A percentile compares a stretch with the other conserved stretches of the same genome.
Conservation (phyloP, 2,797 vertebrate genomes). For the Fundulus diaphanus region DNA sequence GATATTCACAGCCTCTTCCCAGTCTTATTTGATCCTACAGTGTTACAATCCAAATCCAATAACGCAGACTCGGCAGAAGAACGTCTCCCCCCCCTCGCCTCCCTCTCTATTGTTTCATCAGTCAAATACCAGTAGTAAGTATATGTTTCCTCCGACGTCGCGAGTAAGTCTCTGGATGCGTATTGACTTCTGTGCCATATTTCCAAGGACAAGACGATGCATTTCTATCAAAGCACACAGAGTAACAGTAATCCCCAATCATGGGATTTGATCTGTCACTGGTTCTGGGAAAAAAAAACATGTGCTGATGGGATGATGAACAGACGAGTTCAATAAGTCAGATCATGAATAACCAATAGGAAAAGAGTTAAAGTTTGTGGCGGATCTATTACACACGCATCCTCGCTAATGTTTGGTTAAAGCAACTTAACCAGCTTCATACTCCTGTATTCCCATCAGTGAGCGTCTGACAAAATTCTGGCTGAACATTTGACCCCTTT, state of each 20-base stretch:
- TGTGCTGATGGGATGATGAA: neutral
- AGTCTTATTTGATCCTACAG: constrained; percentile 70
- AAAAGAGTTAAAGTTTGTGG: neutral
- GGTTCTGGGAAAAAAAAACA: neutral
- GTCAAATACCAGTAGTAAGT: constrained; percentile 53
- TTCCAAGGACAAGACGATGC: constrained; percentile 70
- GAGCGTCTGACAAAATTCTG: neutral
- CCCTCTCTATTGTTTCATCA: constrained; percentile 70
- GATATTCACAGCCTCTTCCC: constrained; percentile 69
- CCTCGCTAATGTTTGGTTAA: neutral
- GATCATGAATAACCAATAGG: neutral
- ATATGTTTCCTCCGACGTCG: constrained; percentile 48
- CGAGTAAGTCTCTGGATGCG: constrained; percentile 46
- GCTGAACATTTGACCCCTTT: neutral
- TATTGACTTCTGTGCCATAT: constrained; percentile 70
- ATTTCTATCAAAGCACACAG: constrained; percentile 68
- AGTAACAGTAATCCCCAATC: constrained; percentile 65
- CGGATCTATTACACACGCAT: neutral
- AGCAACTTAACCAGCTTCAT: neutral
- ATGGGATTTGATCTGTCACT: constrained; percentile 20
- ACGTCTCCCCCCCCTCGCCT: constrained; percentile 21
- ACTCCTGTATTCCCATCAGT: neutral
- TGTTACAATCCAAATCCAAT: constrained; percentile 82
- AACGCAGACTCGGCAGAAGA: constrained; percentile 73
- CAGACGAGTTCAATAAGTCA: neutral